Base-by-base conservation (phyloP, 2,888 invertebrate species). In the Stratiomys singularior region DNA sequence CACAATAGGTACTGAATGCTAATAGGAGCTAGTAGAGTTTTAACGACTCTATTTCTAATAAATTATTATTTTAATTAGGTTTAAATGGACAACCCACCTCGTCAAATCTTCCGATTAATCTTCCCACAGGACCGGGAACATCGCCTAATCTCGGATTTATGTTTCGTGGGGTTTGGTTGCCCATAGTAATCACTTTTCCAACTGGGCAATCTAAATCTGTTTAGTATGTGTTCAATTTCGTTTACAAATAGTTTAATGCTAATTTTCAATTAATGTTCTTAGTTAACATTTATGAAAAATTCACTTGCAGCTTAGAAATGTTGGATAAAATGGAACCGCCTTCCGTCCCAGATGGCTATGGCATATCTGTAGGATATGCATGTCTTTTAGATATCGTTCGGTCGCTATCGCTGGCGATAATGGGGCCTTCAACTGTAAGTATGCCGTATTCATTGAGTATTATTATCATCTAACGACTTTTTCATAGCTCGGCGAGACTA, bases 321-420 rank as follows among this genome's bases (percentile, higher is more conserved):
- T 86, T 98, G 83, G 99, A 99, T 84, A 96, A 98, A 85, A 91
- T 94, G 21, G 99, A 99, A 83, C 96, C 98, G 7, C 98, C 98
- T 0, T 87, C 91, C 13, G 94, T 99, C 81, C 96, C 96, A n/a
- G 98, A 99, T 81, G 98, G 99, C 0, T 99, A 99, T 88, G 97
- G 98, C 3, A 94, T 99, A 79, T 98, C 98, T 0, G 92, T 99
- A 56, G 97, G 98, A 0, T 98, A 97, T 87, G 95, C 96, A 3
- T 96, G 97, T 85, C 89, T 99, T 60, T 89, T 98, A 85, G 98
- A 98, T 86, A 93, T 96, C 81, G 95, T 98, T 74, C 91, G 96
- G 7, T 97, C 95, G 9, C 92, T 95, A 81, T 93, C 93, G 47
- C 90, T 93, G 82, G 93, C 92, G 27, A 92, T 94, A 79, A 89